Conservation (phyloP, 2,113 vertebrate species). For the Mus pahari region DNA sequence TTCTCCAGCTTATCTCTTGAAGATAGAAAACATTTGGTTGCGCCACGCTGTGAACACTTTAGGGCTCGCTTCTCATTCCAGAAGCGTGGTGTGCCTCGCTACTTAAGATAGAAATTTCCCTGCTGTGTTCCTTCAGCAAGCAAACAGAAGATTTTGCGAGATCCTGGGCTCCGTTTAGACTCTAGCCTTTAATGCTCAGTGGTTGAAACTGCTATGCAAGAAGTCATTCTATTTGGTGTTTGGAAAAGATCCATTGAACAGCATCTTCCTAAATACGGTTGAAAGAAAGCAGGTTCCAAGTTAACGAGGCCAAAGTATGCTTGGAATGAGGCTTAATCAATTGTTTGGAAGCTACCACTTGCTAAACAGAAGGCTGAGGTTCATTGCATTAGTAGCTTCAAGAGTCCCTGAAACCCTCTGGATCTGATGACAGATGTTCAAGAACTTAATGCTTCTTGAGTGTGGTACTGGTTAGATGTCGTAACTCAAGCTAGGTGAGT, state of each 20-base stretch:
- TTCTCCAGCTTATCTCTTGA: conserved; percentile 45
- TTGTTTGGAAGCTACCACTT: neutral
- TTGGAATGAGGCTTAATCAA: neutral
- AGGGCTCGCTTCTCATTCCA: neutral
- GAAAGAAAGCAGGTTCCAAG: neutral
- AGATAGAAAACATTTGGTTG: neutral
- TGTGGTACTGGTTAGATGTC: neutral
- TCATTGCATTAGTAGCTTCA: neutral
- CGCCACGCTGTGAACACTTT: neutral
- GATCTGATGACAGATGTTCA: neutral
- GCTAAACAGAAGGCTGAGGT: conserved; percentile 37
- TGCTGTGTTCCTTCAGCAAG: neutral
- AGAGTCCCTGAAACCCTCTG: neutral
- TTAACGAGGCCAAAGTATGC: neutral
- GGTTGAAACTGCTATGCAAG: neutral
- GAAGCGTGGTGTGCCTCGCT: neutral
- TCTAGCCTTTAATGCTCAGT: conserved; percentile 12
- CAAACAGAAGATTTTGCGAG: neutral
- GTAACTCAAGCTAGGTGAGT: neutral
- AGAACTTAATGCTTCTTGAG: neutral
- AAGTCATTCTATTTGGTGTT: neutral
- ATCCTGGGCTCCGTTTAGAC: neutral
- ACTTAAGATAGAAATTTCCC: conserved; percentile 26
- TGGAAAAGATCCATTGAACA: neutral
- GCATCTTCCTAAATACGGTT: neutral